A percentile compares a stretch with the other conserved stretches of the same genome.
phyloP scores from a whole-genome alignment of 2,888 invertebrate genomes.

The Sepiola atlantica region DNA sequence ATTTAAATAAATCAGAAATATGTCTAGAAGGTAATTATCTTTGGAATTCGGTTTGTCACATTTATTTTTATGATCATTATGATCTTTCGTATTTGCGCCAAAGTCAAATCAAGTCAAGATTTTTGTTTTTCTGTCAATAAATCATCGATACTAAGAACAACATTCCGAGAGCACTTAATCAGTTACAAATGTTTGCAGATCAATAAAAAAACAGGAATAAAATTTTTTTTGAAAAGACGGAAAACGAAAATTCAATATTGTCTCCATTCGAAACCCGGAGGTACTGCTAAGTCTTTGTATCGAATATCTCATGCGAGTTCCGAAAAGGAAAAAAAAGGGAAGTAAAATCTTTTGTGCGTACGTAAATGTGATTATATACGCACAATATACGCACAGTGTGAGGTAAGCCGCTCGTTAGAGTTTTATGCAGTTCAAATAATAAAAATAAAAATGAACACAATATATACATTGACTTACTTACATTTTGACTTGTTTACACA shows the following conservation, averaged over 20 bases:
- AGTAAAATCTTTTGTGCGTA: not conserved
- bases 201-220: no score
- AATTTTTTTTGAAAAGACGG: no score
- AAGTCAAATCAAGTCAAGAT: not conserved
- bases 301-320: not conserved
- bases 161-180: not conserved
- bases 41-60: no score
- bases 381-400: not conserved
- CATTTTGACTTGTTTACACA: constrained; percentile 8
- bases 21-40: no score
- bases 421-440: not conserved
- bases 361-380: not conserved
- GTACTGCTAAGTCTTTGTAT: not conserved
- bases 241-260: not conserved
- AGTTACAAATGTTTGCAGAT: not conserved
- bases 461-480: not conserved
- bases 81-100: not conserved
- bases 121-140: not conserved
- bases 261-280: not conserved
- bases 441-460: not conserved
- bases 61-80: not conserved
- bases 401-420: not conserved
- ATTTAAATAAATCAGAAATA: no score
- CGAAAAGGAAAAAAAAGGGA: no score
- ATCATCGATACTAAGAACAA: not conserved